A percentile compares a stretch with the other conserved stretches of the same genome.
These are phyloP conservation scores for Xerus inauris DNA, from an alignment of 2,113 vertebrate genomes.

Conservation along the genomic window DNA sequence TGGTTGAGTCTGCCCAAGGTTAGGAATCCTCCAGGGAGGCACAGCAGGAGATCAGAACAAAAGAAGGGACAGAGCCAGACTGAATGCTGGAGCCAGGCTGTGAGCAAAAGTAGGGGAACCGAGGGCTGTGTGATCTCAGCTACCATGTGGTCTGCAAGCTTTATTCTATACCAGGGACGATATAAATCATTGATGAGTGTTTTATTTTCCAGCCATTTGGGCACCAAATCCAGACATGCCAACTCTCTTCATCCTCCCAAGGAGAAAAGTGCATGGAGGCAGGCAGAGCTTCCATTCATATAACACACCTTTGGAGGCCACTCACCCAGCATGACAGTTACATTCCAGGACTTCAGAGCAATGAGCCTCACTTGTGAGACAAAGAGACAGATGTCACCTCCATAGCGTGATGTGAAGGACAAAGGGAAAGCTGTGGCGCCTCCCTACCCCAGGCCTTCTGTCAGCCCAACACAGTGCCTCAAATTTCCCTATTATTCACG, in stretches of 20 bases:
- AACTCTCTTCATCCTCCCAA: neutral
- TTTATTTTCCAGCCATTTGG: neutral
- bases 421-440: neutral
- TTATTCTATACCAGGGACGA: neutral
- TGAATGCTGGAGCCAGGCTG: neutral
- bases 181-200: neutral
- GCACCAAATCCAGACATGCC: neutral
- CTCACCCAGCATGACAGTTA: neutral
- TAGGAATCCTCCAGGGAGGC: neutral
- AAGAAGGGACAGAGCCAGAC: neutral
- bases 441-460: slow-evolving; percentile 13
- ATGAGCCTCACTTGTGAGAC: neutral
- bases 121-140: neutral
- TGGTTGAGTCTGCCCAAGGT: neutral
- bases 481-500: neutral
- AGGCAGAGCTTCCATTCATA: neutral
- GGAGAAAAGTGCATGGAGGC: neutral
- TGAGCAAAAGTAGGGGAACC: neutral
- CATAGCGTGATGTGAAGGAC: neutral
- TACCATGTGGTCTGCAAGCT: neutral
- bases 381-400: slow-evolving; percentile 59
- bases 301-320: neutral
- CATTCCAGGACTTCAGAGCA: neutral
- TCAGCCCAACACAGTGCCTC: neutral
- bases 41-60: neutral